phyloP scores from a whole-genome alignment of 2,888 invertebrate genomes.

The Thera britannica region DNA sequence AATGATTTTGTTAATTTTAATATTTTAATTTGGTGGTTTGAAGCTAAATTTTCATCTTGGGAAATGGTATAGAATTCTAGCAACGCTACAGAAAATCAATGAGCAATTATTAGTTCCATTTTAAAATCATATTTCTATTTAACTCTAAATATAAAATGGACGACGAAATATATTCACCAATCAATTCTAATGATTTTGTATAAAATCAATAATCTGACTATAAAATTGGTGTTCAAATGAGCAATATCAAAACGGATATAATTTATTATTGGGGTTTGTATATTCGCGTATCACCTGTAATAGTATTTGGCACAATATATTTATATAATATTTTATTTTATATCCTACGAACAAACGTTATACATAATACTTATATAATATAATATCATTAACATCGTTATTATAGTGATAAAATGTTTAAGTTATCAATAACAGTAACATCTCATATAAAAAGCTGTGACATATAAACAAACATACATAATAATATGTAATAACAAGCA shows the following conservation, averaged over 20 bases:
- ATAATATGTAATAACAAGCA: conserved; percentile 51
- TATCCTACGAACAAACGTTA: conserved; percentile 51
- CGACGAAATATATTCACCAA: conserved; percentile 45
- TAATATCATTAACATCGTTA: conserved; percentile 55
- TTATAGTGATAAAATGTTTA: conserved; percentile 47
- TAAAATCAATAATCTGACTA: conserved; percentile 37
- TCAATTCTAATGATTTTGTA: conserved; percentile 37
- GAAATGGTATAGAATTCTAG: conserved; percentile 10
- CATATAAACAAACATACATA: conserved; percentile 57
- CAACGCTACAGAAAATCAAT: conserved; percentile 28
- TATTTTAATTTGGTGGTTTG: neutral
- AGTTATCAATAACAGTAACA: conserved; percentile 57
- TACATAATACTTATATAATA: conserved; percentile 56
- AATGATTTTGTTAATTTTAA: too few relatives aligned
- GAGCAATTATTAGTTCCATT: conserved; percentile 21
- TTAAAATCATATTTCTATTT: conserved; percentile 19
- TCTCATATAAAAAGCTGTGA: conserved; percentile 66
- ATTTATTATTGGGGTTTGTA: conserved; percentile 52
- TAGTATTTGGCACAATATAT: conserved; percentile 69
- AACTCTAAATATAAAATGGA: conserved; percentile 48
- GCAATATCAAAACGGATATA: conserved; percentile 52
- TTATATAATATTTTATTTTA: conserved; percentile 51
- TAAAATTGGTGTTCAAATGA: conserved; percentile 61
- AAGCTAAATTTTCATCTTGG: neutral
- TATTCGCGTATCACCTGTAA: conserved; percentile 72